Evolutionary conservation across 2,888 invertebrate genomes (phyloP), one percentile per base, ranked within the genome.

Genomic region (Chymomyza caudatula): DNA sequence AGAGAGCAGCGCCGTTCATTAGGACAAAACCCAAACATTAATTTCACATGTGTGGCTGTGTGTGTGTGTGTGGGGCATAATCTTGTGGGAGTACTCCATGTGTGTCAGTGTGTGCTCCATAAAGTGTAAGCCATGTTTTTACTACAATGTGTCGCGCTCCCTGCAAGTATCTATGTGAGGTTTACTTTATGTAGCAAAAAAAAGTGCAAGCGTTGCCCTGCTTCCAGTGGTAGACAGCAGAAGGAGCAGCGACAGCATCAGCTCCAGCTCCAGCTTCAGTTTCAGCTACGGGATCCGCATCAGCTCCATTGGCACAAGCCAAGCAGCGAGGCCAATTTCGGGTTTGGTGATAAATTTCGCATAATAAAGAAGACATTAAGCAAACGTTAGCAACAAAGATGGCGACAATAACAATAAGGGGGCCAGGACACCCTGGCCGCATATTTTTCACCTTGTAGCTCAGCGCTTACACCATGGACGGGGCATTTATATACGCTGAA

Each of bases 291-390:
- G 66, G 61, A 69, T 55, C 60, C 60, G 58, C 62, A 69, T 55
- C 60, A 63, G 58, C 57, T n/a, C n/a, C n/a, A n/a, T n/a, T n/a
- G n/a, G n/a, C n/a, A n/a, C 25, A 44, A 47, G 69, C 55, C 23
- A 56, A 22, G 64, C 73, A 78, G 62, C 75, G 65, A 74, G 76
- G 73, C 82, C 82, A 85, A 80, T 84, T 80, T 78, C 85, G 72
- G 74, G 72, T 73, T 85, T 71, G 83, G 83, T 87, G 87, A 85
- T 85, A 87, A 87, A 85, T 87, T 85, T 79, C 73, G 69, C 78
- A 85, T 86, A 86, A 85, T 85, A 85, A 85, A 85, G 85, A 86
- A 87, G 87, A 86, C 87, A 87, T 85, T 85, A 85, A 83, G 86
- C 83, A 82, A 82, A 82, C 82, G 74, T 80, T 70, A 68, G 78